These are phyloP conservation scores for Mystacides longicornis DNA, from an alignment of 2,888 invertebrate species.

Conservation along the genomic window DNA sequence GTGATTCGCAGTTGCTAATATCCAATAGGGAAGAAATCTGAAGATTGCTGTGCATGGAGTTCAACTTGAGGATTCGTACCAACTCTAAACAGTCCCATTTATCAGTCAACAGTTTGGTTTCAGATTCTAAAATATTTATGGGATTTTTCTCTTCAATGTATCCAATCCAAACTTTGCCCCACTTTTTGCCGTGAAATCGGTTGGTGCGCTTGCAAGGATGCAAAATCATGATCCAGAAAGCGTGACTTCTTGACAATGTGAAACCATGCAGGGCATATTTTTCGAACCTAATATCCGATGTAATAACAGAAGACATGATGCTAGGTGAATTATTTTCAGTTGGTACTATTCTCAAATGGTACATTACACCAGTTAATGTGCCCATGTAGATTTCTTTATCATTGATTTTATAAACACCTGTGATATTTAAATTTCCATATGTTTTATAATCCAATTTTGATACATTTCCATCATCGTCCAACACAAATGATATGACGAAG, in stretches of 20 bases:
- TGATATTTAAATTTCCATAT: conserved; percentile 13
- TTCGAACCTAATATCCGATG: conserved; percentile 8
- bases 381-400: conserved; percentile 7
- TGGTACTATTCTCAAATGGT: conserved; percentile 1
- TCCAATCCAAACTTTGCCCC: conserved; percentile 2
- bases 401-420: conserved; percentile 7
- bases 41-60: not conserved
- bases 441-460: not conserved
- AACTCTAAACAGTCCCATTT: conserved; percentile 18
- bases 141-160: conserved; percentile 1
- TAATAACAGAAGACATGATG: not conserved
- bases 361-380: conserved; percentile 10
- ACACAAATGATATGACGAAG: conserved; percentile 5
- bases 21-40: not conserved
- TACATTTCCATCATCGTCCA: not conserved
- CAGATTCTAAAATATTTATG: conserved; percentile 4
- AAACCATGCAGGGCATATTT: conserved; percentile 13
- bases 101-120: conserved; percentile 3
- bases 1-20: conserved; percentile 2
- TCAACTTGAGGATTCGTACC: conserved; percentile 1
- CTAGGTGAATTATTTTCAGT: not conserved
- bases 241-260: conserved; percentile 10
- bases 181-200: not conserved
- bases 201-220: conserved; percentile 8
- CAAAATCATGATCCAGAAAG: conserved; percentile 9